Base-by-base conservation (phyloP, 2,888 invertebrate species). In the Scelioninae gen. 1 region DNA sequence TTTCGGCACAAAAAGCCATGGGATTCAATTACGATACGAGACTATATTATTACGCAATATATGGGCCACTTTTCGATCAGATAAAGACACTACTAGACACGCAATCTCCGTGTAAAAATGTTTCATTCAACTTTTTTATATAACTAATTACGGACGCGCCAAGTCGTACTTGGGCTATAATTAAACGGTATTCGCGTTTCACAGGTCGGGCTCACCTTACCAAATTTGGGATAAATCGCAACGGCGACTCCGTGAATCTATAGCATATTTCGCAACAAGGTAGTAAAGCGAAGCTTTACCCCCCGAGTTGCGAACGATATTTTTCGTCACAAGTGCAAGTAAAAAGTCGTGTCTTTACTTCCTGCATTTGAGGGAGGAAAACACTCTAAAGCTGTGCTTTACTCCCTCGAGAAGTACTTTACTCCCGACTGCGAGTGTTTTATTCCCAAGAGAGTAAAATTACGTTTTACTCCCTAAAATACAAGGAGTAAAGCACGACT, bases 111-210 rank as follows among this genome's bases (percentile, higher is more conserved):
- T 60, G 43, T 13, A 56, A 47, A 58, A 51, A 65, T 29, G 62
- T 68, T 80, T 55, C 74, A 47, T 74, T 74, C 47, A 51, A 47
- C 53, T 34, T 74, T 65, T 75, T 45, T 65, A 55, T 63, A 76
- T 69, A 58, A 76, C 72, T 77, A 77, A 82, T 82, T 82, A 55
- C 66, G 40, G 40, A 66, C 74, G 51, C 62, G 63, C 38, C 51
- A 47, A 66, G 60, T 74, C 56, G 38, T 49, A 68, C 45, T 74
- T 53, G 32, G 29, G 15, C 10, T 62, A 77, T 77, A 83, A 82
- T 82, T 78, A 82, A 82, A 82, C 74, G 82, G 58, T 82, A 78
- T 78, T 74, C 11, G 72, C 63, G 51, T 53, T 72, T 76, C 51
- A 65, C 71, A 72, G 38, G 9, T 31, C 49, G 31, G 23, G 43